Evolutionary conservation across 2,797 vertebrate genomes (phyloP).

Genomic region (Heliangelus exortis): DNA sequence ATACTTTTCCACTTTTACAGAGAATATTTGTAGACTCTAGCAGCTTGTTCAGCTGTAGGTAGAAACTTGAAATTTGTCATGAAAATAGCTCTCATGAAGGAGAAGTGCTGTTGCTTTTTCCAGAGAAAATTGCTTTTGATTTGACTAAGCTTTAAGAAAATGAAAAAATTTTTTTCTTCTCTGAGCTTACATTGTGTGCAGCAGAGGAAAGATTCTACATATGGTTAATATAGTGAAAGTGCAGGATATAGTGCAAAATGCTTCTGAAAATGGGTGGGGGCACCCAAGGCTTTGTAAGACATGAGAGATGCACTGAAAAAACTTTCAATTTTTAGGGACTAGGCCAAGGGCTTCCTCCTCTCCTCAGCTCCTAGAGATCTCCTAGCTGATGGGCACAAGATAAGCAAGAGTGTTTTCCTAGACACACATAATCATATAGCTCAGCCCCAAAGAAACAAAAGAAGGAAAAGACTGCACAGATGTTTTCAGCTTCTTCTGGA

Average conservation of each 20-base stretch:
- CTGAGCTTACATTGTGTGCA: neutral
- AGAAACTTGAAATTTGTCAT: constrained; percentile 43
- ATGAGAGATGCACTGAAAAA: neutral
- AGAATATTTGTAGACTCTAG: neutral
- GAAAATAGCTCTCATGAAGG: constrained; percentile 28
- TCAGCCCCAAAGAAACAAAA: neutral
- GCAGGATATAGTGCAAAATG: neutral
- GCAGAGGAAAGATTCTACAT: neutral
- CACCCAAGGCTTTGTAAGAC: neutral
- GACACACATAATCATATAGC: neutral
- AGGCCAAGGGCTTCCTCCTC: neutral
- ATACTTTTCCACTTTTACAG: neutral
- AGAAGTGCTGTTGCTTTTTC: constrained; percentile 20
- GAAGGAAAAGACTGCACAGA: neutral
- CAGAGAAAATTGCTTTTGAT: constrained; percentile 30
- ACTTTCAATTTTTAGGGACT: neutral
- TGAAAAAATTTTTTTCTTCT: neutral
- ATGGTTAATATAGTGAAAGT: constrained; percentile 1
- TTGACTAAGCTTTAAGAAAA: constrained; percentile 23
- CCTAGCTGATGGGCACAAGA: neutral
- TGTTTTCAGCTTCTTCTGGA: neutral
- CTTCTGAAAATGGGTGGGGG: neutral
- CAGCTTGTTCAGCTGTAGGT: constrained; percentile 24
- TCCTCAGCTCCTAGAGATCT: neutral
- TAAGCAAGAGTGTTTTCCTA: neutral